Conservation (phyloP, 2,888 invertebrate genomes). For the Automeris io region DNA sequence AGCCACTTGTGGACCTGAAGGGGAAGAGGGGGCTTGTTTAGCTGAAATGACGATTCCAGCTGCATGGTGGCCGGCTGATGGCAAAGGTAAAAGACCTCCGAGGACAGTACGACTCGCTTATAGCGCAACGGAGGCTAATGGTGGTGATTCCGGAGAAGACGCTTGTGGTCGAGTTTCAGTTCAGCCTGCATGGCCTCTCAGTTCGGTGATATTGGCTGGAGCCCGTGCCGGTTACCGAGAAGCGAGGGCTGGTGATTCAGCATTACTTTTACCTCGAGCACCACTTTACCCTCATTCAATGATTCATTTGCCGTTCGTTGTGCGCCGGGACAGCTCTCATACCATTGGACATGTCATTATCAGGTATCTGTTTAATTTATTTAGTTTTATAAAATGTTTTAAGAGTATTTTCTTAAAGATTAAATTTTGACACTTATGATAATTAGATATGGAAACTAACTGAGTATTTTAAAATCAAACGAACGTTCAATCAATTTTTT, state of each 20-base stretch:
- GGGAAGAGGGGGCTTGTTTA: slow-evolving; percentile 94
- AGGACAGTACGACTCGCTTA: slow-evolving; percentile 89
- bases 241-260: slow-evolving; percentile 88
- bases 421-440: too few species aligned
- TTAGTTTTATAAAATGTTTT: too few species aligned
- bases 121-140: slow-evolving; percentile 90
- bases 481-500: too few species aligned
- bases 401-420: background rate
- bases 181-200: slow-evolving; percentile 81
- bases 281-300: slow-evolving; percentile 93
- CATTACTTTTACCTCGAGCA: slow-evolving; percentile 90
- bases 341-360: slow-evolving; percentile 89
- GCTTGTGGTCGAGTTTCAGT: slow-evolving; percentile 84
- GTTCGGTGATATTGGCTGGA: slow-evolving; percentile 83
- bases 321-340: slow-evolving; percentile 82
- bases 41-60: slow-evolving; percentile 92
- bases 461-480: too few species aligned
- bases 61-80: slow-evolving; percentile 91
- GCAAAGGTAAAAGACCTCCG: slow-evolving; percentile 80
- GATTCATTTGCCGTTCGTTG: slow-evolving; percentile 92
- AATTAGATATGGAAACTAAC: too few species aligned
- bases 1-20: slow-evolving; percentile 95
- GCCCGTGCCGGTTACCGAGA: slow-evolving; percentile 90
- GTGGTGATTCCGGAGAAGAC: slow-evolving; percentile 79
- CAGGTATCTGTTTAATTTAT: too few species aligned